These are phyloP conservation scores for Hypolimnas misippus DNA, from an alignment of 2,888 invertebrate genomes.

Conservation along the genomic window DNA sequence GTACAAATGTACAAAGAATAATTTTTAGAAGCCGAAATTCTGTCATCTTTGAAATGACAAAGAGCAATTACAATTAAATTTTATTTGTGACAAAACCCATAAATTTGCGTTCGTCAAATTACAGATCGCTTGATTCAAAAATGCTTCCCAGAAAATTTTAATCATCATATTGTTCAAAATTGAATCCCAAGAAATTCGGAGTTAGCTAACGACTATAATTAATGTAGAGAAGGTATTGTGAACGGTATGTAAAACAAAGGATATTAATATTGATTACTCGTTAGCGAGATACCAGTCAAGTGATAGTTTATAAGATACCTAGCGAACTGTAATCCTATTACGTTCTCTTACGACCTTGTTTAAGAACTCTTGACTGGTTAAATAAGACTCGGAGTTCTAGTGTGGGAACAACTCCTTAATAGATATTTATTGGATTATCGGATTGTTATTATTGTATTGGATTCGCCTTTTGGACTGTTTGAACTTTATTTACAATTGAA, in stretches of 20 bases:
- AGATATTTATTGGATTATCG: constrained; percentile 4
- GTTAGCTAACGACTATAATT: background rate
- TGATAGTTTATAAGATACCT: constrained; percentile 24
- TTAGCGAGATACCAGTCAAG: constrained; percentile 26
- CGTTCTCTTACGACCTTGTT: constrained; percentile 28
- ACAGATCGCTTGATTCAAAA: background rate
- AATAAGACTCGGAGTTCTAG: background rate
- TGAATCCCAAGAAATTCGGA: background rate
- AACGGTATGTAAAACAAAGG: constrained; percentile 12
- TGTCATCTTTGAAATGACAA: no score
- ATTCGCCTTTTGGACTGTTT: background rate
- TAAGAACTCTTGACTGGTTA: constrained; percentile 22
- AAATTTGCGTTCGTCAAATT: background rate
- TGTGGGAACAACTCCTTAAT: constrained; percentile 1
- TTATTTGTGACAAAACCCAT: no score
- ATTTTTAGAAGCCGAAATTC: no score
- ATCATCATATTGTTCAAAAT: background rate
- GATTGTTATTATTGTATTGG: background rate
- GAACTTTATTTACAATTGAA: background rate
- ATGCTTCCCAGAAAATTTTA: background rate
- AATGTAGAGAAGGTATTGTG: background rate
- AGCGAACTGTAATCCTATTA: constrained; percentile 40
- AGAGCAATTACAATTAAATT: no score
- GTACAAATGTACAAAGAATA: no score
- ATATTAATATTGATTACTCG: constrained; percentile 24